Percentiles rank a stretch among this genome's conserved stretches.
Conservation (phyloP, 1,140 invertebrate species). For the Bombus confusus region DNA sequence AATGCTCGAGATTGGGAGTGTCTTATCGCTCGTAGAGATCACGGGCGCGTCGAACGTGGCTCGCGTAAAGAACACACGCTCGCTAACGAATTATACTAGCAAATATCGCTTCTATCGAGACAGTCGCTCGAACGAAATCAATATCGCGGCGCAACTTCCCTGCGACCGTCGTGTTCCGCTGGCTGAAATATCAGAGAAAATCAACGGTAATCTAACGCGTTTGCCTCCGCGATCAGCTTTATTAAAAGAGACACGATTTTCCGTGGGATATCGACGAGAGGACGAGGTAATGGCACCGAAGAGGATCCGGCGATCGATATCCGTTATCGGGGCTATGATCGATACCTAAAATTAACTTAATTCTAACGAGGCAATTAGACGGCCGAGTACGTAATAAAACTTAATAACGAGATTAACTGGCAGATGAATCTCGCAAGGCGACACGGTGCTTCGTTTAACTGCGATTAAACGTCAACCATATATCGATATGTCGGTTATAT, state of each 20-base stretch:
- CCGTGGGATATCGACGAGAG: conserved; percentile 40
- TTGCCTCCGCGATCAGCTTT: conserved; percentile 45
- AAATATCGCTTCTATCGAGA: conserved; percentile 20
- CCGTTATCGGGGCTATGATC: conserved; percentile 56
- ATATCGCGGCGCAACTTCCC: conserved; percentile 59
- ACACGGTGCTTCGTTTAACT: not conserved
- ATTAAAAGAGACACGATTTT: conserved; percentile 49
- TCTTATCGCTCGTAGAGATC: no score
- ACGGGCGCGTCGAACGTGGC: no score
- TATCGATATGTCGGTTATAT: not conserved
- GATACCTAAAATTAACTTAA: conserved; percentile 49
- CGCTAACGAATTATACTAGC: not conserved
- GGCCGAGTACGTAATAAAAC: conserved; percentile 37
- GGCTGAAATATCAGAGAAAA: conserved; percentile 41
- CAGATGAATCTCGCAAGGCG: conserved; percentile 12
- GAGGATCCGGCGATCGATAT: conserved; percentile 39
- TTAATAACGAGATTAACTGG: conserved; percentile 16
- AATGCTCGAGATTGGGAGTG: no score
- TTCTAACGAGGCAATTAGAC: conserved; percentile 58
- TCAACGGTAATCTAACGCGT: conserved; percentile 42
- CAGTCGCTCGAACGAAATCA: conserved; percentile 42
- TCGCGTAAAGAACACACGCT: no score
- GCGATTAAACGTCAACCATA: not conserved
- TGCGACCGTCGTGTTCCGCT: conserved; percentile 9
- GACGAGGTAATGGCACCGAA: conserved; percentile 6